Evolutionary conservation across 2,113 vertebrate genomes (phyloP), one percentile per base, ranked within the genome.

Genomic region (Bostrychus sinensis): DNA sequence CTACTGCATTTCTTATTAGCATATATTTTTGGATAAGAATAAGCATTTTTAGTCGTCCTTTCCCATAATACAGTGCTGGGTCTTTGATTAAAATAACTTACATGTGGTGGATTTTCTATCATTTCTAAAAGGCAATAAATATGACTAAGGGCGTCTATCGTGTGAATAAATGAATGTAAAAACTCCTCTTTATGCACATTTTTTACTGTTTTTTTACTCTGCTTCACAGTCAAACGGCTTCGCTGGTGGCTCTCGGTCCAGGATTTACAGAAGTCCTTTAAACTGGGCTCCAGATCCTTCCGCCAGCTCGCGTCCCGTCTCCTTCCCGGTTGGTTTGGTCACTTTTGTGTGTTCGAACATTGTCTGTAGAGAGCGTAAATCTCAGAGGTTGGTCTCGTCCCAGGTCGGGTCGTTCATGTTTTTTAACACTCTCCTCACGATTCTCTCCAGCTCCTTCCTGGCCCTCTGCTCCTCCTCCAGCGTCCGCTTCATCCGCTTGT

Each of bases 381-480:
- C 60, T 94, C 92, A 98, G 77, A 98, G 94, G 77, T 97, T 98
- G 25, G 96, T 98, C 91, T 99, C 97, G 14, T 98, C 97, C 96
- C 96, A 98, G 22, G 94, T 94, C 1, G 95, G 94, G 84, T 99
- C 97, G 1, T 97, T 96, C 94, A 96, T 92, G 83, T 86, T 95
- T 91, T 98, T 98, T 59, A 98, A 87, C 46, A 98, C 94, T 83
- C 94, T 95, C 83, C 95, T 89, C 81, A 99, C 91, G 60, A 97
- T 91, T 66, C 95, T 93, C 81, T 99, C 96, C 81, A 99, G 90
- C 80, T 99, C 97, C 37, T 94, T 96, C 81, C 97, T 94, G 17
- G 96, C 96, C 78, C 94, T 91, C 83, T 98, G 96, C 57, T 99
- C 97, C 72, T 99, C 97, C 85, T 99, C 96, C 69, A 99, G 72